A percentile compares a stretch with the other conserved stretches of the same genome.
Evolutionary conservation across 2,113 vertebrate genomes (phyloP).

Genomic region (Phasianus colchicus): DNA sequence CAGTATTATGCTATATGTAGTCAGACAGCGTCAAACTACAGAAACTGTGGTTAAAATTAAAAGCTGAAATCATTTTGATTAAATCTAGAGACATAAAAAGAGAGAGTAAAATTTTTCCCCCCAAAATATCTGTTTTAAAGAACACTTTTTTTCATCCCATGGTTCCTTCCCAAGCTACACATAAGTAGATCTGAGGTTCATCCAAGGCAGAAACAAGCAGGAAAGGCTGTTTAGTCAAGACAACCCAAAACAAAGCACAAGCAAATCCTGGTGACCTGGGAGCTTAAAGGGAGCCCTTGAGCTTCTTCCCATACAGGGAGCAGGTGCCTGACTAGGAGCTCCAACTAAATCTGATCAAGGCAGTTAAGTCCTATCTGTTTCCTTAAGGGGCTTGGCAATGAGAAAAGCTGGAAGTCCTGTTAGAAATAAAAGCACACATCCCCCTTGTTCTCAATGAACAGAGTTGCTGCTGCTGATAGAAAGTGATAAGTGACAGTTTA

Average conservation of each 20-base stretch:
- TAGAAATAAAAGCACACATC: background rate
- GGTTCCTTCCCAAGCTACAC: background rate
- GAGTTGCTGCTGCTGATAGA: background rate
- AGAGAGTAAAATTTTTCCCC: background rate
- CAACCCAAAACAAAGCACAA: background rate
- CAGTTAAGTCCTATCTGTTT: background rate
- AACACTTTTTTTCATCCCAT: background rate
- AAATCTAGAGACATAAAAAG: background rate
- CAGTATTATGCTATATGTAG: background rate
- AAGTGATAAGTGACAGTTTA: background rate
- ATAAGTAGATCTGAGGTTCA: background rate
- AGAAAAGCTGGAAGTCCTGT: background rate
- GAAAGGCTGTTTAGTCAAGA: background rate
- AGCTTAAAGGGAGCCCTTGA: background rate
- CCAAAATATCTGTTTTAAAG: background rate
- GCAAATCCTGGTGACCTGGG: background rate
- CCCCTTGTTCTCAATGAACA: background rate
- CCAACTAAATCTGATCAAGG: background rate
- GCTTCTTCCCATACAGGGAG: background rate
- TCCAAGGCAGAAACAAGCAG: background rate
- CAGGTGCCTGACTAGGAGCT: background rate
- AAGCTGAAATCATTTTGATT: background rate
- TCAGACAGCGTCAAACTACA: background rate
- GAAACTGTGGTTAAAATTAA: background rate
- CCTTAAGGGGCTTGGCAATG: background rate